These are phyloP conservation scores for Trinectes maculatus DNA, from an alignment of 2,113 vertebrate genomes.

Conservation along the genomic window DNA sequence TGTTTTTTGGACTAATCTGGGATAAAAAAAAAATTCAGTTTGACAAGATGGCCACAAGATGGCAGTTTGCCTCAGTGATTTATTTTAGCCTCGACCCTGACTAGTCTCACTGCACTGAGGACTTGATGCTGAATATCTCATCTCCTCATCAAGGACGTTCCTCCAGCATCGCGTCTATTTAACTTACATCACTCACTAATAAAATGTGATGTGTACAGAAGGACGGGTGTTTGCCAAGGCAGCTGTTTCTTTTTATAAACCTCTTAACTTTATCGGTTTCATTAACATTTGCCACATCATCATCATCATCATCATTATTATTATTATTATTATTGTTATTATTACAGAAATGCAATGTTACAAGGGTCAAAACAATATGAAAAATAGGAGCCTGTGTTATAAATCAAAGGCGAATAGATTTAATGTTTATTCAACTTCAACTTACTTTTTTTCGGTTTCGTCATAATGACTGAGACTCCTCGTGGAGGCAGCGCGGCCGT, in stretches of 20 bases:
- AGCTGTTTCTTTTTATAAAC: constrained; percentile 45
- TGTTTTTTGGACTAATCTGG: not conserved
- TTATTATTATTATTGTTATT: too few species aligned
- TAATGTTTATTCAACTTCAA: too few species aligned
- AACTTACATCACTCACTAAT: constrained; percentile 26
- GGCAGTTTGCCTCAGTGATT: constrained; percentile 35
- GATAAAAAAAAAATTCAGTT: constrained; percentile 2
- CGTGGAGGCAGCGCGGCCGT: too few species aligned
- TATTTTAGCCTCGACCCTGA: not conserved
- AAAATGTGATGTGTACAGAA: constrained; percentile 16
- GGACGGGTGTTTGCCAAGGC: constrained; percentile 16
- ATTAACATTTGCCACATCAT: constrained; percentile 33
- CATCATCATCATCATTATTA: too few species aligned
- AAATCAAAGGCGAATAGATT: too few species aligned
- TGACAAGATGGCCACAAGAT: constrained; percentile 54
- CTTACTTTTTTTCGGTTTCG: too few species aligned
- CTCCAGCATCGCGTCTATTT: not conserved
- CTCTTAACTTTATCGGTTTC: constrained; percentile 29
- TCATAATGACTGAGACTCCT: too few species aligned
- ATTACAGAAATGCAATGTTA: not conserved
- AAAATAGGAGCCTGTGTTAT: too few species aligned
- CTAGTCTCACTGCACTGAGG: not conserved
- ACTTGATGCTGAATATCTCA: constrained; percentile 4
- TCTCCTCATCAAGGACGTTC: not conserved
- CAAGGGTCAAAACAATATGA: too few species aligned